Evolutionary conservation across 2,797 vertebrate species (phyloP), one percentile per base, ranked within the genome.

Genomic region (Dendrocincla tyrannina): DNA sequence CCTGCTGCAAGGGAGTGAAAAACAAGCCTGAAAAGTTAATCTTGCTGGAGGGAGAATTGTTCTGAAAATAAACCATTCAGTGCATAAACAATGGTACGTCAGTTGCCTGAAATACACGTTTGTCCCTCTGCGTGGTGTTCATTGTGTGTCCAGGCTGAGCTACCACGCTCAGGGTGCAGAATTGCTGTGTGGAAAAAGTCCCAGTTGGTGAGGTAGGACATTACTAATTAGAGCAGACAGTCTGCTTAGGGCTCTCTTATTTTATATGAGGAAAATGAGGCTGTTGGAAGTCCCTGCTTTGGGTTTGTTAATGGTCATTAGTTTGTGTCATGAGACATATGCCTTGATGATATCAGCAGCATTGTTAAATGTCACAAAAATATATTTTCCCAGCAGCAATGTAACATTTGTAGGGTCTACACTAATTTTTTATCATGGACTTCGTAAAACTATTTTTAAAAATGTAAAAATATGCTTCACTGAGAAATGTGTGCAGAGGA

Each of bases 51-150:
- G 56, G 72, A 78, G 64, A 90, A 81, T 58, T 82, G 55, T 95
- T 68, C 90, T 90, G 69, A 88, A 96, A 96, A 95, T 78, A 95
- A 96, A 73, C 81, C 23, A 72, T 88, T 96, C 53, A 56, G 46
- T 60, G 18, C 47, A 52, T 85, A 90, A 97, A 96, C 47, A 94
- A 66, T 75, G 60, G 41, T 30, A 0, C 76, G 87, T 96, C 86
- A 76, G 30, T 68, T 85, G 42, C 68, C 68, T 74, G 58, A 96
- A 88, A 73, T 73, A 68, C 0, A 0, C 59, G 1, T 32, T 67
- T 62, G 10, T 84, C 63, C 56, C 11, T 88, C 41, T 89, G 42
- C 42, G 5, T 41, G 18, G 46, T 11, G 1, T 86, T 95, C 56
- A 47, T 66, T 94, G 39, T 79, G 9, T 46, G 52, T 69, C 58